Evolutionary conservation across 2,113 vertebrate species (phyloP).

Genomic region (Burhinus bistriatus): DNA sequence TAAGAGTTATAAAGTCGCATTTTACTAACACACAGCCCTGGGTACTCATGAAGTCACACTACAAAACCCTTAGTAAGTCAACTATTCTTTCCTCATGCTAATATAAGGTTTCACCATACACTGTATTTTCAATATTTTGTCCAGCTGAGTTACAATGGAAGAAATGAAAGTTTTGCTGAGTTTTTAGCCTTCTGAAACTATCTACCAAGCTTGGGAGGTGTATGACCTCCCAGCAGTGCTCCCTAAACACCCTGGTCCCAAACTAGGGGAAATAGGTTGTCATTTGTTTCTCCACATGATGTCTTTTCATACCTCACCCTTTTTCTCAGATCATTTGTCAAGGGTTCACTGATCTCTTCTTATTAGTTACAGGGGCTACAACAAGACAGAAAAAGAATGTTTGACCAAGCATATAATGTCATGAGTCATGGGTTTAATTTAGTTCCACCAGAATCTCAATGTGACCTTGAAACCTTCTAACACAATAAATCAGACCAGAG

Average conservation of each 20-base stretch:
- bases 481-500: slow-evolving; percentile 5
- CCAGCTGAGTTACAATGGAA: background rate
- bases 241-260: slow-evolving; percentile 23
- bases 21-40: background rate
- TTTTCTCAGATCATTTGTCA: slow-evolving; percentile 70
- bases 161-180: background rate
- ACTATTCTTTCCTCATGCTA: background rate
- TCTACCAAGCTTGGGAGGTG: background rate
- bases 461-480: slow-evolving; percentile 52
- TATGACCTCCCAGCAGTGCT: slow-evolving; percentile 26
- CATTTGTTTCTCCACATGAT: slow-evolving; percentile 53
- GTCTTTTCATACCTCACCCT: slow-evolving; percentile 59
- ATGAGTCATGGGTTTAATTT: slow-evolving; percentile 56
- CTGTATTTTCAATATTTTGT: background rate
- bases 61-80: background rate
- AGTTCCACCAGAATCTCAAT: slow-evolving; percentile 29
- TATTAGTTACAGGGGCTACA: slow-evolving; percentile 61
- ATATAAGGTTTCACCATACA: background rate
- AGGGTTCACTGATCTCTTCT: slow-evolving; percentile 56
- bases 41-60: background rate
- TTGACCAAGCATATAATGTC: slow-evolving; percentile 55
- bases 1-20: background rate
- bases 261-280: slow-evolving; percentile 19
- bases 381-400: slow-evolving; percentile 36
- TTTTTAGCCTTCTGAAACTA: slow-evolving; percentile 23